Evolutionary conservation across 1,140 invertebrate species (phyloP), one percentile per base, ranked within the genome.

Genomic region (Drosophila pruinosa): DNA sequence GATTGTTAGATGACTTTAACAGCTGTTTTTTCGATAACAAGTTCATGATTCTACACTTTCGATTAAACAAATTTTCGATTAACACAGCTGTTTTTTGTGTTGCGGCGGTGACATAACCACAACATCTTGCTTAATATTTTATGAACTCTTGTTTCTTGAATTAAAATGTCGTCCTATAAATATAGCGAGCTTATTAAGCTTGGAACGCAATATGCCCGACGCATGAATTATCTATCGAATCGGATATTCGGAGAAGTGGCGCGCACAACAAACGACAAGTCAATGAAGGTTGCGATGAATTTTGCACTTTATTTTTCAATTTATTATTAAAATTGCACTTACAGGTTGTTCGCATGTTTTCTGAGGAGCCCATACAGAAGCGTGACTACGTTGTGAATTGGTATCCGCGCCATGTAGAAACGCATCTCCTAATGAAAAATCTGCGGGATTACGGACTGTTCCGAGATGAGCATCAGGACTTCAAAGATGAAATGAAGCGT

Each of bases 381-480:
- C 92, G 95, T 38, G 92, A 94, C 74, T 94, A 96, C 52, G 93
- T 97, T 14, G 92, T 96, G 0, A 92, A 96, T 45, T 98, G 97
- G 91, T 99, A 99, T 92, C 97, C 98, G 0, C 92, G 96, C 10
- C 95, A 96, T 81, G 92, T 94, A 2, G 96, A 98, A 92, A 96
- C 95, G 0, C 92, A 94, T 61, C 74, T 91, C 10, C 91, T 98
- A 1, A 96, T 97, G 94, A 92, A 92, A 50, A 92, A 94, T 64
- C 91, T 97, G 12, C 91, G 96, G 8, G 91, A 94, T 28, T 97
- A 97, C 89, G 96, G 97, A 1, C 91, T 98, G 2, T 98, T 93
- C 89, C 92, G 97, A 78, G 97, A 98, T 92, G 97, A 98, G 89
- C 97, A 98, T 92, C 91, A 95, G 91, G 98, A 98, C 92, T 98